Conservation (phyloP, 2,797 vertebrate species). For the Sebastes iracundus region DNA sequence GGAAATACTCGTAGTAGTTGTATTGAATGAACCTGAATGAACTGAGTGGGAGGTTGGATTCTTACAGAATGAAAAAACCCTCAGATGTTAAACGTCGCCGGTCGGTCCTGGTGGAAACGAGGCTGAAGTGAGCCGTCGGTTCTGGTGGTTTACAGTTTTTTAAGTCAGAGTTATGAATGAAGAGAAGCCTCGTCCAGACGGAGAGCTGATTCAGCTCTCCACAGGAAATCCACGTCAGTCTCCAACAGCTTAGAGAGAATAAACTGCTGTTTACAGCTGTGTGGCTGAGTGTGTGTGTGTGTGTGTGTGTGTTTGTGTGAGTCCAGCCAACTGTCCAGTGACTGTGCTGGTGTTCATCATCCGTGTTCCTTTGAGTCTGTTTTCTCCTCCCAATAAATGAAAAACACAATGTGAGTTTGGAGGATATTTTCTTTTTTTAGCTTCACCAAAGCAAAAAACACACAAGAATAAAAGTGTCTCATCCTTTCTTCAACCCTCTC, state of each 20-base stretch:
- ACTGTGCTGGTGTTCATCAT: neutral
- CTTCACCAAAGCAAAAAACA: neutral
- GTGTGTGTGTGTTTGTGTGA: constrained; percentile 1
- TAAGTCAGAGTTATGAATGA: neutral
- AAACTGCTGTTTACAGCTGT: constrained; percentile 21
- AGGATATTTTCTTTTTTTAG: neutral
- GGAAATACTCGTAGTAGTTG: too few species aligned
- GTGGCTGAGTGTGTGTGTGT: neutral
- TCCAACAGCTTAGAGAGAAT: neutral
- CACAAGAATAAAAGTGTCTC: neutral
- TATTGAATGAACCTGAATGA: too few species aligned
- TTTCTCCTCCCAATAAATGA: neutral
- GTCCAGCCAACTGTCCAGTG: neutral
- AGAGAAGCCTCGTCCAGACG: neutral
- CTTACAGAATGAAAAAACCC: neutral
- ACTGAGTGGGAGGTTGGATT: neutral
- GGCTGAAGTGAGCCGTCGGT: neutral
- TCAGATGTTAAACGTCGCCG: neutral
- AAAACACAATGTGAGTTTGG: neutral
- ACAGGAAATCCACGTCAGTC: constrained; percentile 39
- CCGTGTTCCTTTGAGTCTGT: neutral
- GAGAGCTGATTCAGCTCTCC: constrained; percentile 39
- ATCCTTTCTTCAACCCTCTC: neutral
- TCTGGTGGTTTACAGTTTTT: neutral
- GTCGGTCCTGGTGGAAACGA: neutral